phyloP scores from a whole-genome alignment of 2,888 invertebrate genomes.

The Eupithecia subumbrata region DNA sequence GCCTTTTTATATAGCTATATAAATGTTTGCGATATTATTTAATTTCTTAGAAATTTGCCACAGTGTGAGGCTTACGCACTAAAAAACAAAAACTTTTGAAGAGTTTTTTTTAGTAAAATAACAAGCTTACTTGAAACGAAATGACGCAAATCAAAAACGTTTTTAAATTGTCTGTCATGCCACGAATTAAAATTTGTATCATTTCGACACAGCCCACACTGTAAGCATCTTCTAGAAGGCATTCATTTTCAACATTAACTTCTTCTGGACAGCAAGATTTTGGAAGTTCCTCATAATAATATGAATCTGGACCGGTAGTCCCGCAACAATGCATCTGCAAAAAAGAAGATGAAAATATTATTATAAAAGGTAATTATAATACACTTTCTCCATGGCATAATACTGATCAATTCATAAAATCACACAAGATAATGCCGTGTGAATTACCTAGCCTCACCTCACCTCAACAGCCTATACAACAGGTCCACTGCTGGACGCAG shows the following conservation, averaged over 20 bases:
- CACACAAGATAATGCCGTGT: too few relatives aligned
- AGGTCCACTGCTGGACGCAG: too few relatives aligned
- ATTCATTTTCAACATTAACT: slow-evolving; percentile 6
- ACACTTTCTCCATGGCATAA: not conserved
- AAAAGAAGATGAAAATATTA: not conserved
- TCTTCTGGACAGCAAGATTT: not conserved
- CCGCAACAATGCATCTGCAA: not conserved
- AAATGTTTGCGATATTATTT: too few relatives aligned
- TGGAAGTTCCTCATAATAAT: not conserved
- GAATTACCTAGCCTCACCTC: too few relatives aligned
- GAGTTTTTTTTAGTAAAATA: too few relatives aligned
- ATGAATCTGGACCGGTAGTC: not conserved
- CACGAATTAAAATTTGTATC: not conserved
- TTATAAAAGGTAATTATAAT: not conserved
- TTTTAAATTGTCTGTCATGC: not conserved
- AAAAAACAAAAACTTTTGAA: too few relatives aligned
- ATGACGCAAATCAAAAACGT: not conserved
- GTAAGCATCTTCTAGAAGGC: slow-evolving; percentile 5
- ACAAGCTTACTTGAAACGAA: not conserved
- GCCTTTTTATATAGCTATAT: too few relatives aligned
- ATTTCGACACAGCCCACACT: not conserved
- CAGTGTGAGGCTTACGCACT: too few relatives aligned
- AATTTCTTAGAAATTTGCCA: too few relatives aligned
- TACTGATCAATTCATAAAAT: not conserved
- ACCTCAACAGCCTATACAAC: too few relatives aligned